phyloP scores from a whole-genome alignment of 2,797 vertebrate genomes.

The Dromococcyx pavoninus region DNA sequence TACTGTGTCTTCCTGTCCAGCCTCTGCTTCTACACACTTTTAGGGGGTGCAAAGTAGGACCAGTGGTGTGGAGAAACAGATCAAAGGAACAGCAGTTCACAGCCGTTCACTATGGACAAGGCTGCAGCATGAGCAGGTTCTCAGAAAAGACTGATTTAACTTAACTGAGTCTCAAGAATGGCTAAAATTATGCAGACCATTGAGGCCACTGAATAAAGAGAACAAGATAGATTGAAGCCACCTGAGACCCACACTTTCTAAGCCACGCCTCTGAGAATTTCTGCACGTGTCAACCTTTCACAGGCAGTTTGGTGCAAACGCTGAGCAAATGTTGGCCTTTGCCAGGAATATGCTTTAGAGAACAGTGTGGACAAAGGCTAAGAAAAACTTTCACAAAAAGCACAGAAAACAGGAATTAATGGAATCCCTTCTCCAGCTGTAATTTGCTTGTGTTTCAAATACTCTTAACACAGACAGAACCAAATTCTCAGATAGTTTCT shows the following conservation, averaged over 20 bases:
- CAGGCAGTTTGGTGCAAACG: slow-evolving; percentile 20
- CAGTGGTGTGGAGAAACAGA: background rate
- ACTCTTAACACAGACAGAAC: slow-evolving; percentile 60
- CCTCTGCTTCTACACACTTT: background rate
- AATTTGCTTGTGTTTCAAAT: slow-evolving; percentile 49
- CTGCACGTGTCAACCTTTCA: background rate
- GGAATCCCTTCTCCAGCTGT: slow-evolving; percentile 61
- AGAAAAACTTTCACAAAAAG: slow-evolving; percentile 65
- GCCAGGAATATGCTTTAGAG: slow-evolving; percentile 29
- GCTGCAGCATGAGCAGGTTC: background rate
- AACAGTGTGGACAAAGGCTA: slow-evolving; percentile 61
- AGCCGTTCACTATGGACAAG: background rate
- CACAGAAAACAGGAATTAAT: slow-evolving; percentile 66
- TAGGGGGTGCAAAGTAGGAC: background rate
- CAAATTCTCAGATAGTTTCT: slow-evolving; percentile 57
- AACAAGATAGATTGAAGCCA: background rate
- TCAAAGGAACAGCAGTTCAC: background rate
- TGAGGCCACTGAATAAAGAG: background rate
- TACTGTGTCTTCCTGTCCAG: background rate
- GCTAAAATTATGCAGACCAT: background rate
- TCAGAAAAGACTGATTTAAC: background rate
- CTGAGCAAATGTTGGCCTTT: slow-evolving; percentile 21
- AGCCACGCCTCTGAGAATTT: background rate
- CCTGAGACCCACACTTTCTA: background rate
- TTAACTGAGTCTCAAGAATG: background rate